Evolutionary conservation across 2,888 invertebrate species (phyloP), one percentile per base, ranked within the genome.

Genomic region (Muscina levida): DNA sequence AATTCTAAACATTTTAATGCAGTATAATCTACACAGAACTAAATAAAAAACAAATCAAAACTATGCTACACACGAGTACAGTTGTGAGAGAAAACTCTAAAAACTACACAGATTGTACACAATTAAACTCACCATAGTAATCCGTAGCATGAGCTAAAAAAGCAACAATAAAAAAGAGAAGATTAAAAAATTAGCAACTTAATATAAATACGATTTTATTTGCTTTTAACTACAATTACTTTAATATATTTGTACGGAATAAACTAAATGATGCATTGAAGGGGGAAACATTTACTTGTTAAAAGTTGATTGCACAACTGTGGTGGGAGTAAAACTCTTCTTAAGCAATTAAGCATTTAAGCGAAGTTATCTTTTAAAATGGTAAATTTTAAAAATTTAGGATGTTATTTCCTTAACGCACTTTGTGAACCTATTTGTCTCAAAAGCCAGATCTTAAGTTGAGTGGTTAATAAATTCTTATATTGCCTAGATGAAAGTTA

Each of bases 101-200:
- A 8, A 22, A 53, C 84, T 83, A 86, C 79, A 80, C 57, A 77
- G 74, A 68, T 26, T 68, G 24, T 65, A 94, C 39, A 77, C 53
- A 94, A 92, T 93, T 93, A 93, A 94, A 97, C 98, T 97, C 97
- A 98, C 98, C 98, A 97, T 98, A 98, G 93, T 98, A 98, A 93
- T 97, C 98, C 94, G 97, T 96, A 91, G 97, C 96, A 94, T 97
- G 97, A 93, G 97, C 97, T 97, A 92, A 87, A 89, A 89, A 84
- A 84, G 85, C 84, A 87, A 85, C 86, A 84, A 86, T 85, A 89
- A 86, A 83, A 83, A 85, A 87, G 85, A 84, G 87, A 84, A 86
- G 83, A 87, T 76, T 80, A 75, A 82, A 76, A 73, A 31, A 51
- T 73, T 65, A 46, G 51, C 26, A 62, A 39, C 65, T 22, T 56